Evolutionary conservation across 1,140 invertebrate genomes (phyloP), one percentile per base, ranked within the genome.

Genomic region (Drosophila sp.): DNA sequence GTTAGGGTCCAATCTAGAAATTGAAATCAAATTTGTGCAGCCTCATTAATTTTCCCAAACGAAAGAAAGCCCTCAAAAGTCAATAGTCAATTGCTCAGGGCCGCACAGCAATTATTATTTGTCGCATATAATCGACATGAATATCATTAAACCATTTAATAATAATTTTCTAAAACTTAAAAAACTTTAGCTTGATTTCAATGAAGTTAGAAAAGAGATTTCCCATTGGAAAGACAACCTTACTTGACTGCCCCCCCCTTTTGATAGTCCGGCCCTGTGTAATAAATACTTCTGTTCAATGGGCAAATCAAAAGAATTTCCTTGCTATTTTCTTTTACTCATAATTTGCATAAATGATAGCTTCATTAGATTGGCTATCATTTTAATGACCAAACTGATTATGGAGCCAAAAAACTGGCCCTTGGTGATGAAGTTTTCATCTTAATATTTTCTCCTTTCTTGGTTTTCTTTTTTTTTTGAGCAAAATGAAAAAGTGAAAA

Each of bases 21-120:
- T 79, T 87, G 83, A 83, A 87, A 87, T 87, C 83, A 73, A 61
- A 89, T 87, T 83, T 80, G 79, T 87, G 80, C 84, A 67, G 85
- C 61, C 84, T 89, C 83, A 87, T 87, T 87, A 83, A 80, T 76
- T 83, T 68, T 80, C 55, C 44, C 66, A 57, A 61, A 57, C 27
- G 8, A 44, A 70, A 63, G 27, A 55, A 58, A 66, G 41, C 55
- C 73, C 56, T 60, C 40, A 47, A 71, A 29, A 70, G 66, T 55
- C 76, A 63, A 78, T 61, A 75, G 60, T 65, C 66, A 50, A 27
- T 30, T 32, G 65, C 23, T 33, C 38, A 3, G 17, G 4, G n/a
- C 1, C 44, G 44, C 3, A 17, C 17, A 50, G 17, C 17, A 23
- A 11, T 8, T 40, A 40, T 33, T 17, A 17, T 17, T 17, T 17